Conservation (phyloP, 2,797 vertebrate genomes). For the Limnodromus scolopaceus region DNA sequence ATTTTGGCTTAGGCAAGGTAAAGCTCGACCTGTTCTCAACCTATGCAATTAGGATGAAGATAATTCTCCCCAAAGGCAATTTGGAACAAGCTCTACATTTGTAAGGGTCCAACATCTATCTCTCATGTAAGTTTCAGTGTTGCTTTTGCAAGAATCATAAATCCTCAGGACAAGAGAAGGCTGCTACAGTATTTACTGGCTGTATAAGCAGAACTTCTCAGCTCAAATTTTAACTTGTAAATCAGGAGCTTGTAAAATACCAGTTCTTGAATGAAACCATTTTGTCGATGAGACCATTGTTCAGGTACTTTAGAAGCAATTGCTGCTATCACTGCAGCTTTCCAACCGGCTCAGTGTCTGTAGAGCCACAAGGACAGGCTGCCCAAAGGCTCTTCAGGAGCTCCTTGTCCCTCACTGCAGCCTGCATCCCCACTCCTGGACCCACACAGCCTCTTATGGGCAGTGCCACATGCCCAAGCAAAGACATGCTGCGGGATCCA, state of each 20-base stretch:
- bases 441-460: neutral
- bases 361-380: neutral
- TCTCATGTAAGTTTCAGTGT: neutral
- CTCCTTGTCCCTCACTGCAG: neutral
- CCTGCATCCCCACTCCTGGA: neutral
- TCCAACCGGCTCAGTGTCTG: neutral
- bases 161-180: neutral
- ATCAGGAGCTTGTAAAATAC: too few relatives aligned
- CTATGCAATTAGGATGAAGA: too few relatives aligned
- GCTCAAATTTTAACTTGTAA: too few relatives aligned
- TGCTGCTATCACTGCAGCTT: neutral
- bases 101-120: fast-evolving
- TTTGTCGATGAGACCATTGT: neutral
- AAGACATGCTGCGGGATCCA: neutral
- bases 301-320: neutral
- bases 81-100: neutral
- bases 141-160: neutral
- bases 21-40: neutral
- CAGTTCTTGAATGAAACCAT: neutral
- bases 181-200: neutral
- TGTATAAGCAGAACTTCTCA: neutral
- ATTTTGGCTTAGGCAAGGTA: neutral
- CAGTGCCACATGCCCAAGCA: neutral
- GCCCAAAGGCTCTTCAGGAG: neutral
- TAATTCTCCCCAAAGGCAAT: neutral